Base-by-base conservation (phyloP, 2,888 invertebrate species). In the Caradrina kadenii region DNA sequence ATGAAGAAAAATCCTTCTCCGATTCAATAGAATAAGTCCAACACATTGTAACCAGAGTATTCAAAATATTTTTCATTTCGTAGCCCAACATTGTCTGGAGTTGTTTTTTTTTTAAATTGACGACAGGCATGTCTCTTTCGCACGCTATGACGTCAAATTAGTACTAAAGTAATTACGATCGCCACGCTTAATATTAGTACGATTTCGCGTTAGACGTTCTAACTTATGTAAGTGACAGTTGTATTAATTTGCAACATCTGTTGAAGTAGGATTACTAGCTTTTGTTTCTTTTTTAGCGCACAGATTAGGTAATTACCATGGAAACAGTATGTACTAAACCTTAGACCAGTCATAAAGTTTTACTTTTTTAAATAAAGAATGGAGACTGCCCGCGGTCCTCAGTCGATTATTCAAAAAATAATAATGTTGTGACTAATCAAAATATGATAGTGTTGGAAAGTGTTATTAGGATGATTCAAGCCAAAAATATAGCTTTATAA, bases 111-210 rank as follows among this genome's bases (percentile, higher is more conserved):
- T 83, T 79, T 80, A 75, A 76, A 82, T 81, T 80, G 76, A 77
- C 71, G 79, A 77, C 83, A 81, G 69, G 55, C 81, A 77, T 81
- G 65, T 75, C 63, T 77, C 81, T 85, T 89, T 90, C 88, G 85
- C 88, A 88, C 86, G 89, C 82, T 75, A 70, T 90, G 90, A 91
- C 89, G 89, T 87, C 87, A 88, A 80, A 72, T 67, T 70, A 62
- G 77, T 81, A 81, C 69, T 80, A 45, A 76, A 84, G 76, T 78
- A 75, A 86, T 81, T 69, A 76, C 54, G 52, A 71, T 73, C n/a
- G 26, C 50, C 63, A 65, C 50, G 53, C 49, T 75, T 70, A 59
- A 39, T 63, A 35, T 61, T 71, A 67, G 39, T 58, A 58, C 17
- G 48, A 73, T 59, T 65, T 66, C 17, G 31, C 54, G 35, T 26